Base-by-base conservation (phyloP, 2,797 vertebrate genomes). In the Hapalemur alaotrensis region DNA sequence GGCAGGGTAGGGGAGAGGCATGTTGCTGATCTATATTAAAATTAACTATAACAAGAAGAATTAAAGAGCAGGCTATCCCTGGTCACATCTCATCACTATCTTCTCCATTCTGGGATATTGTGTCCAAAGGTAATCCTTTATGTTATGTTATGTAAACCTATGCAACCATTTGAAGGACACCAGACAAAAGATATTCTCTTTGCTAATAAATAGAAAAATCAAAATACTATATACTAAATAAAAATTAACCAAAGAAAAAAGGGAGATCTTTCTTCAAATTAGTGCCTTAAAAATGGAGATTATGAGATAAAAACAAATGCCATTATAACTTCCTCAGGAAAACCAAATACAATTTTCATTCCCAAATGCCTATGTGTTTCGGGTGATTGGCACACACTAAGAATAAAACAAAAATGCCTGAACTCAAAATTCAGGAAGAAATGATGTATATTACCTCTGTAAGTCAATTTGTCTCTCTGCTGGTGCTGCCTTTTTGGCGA, bases 401-500 rank as follows among this genome's bases (percentile, higher is more conserved):
- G 38, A 61, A 76, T 28, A 59, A 65, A 80, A 89, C 28, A 46
- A 73, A 86, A 86, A 46, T 0, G 6, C 48, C 57, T 50, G 38
- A 93, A 78, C 65, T 81, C 38, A 75, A 46, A 30, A 61, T 43
- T 13, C 81, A 50, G 20, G 57, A 95, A 83, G n/a, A 46, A 0
- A 0, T 12, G 73, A 38, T 30, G 2, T 93, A 22, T 50, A 59
- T 98, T 99, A 99, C 99, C 99, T 99, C 98, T 99, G 99, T 91
- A 99, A 98, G 98, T 99, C 99, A n/a, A 99, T 99, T 97, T 99
- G 99, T 98, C 99, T 99, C 98, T 99, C 99, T 98, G 99, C 98
- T 96, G 99, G 99, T 94, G 99, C 98, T 95, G 99, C 99, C 95
- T 99, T 99, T 98, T 99, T 99, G 98, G 99, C 99, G 97, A 98